Conservation (phyloP, 2,888 invertebrate species). For the Diabrotica balteata region DNA sequence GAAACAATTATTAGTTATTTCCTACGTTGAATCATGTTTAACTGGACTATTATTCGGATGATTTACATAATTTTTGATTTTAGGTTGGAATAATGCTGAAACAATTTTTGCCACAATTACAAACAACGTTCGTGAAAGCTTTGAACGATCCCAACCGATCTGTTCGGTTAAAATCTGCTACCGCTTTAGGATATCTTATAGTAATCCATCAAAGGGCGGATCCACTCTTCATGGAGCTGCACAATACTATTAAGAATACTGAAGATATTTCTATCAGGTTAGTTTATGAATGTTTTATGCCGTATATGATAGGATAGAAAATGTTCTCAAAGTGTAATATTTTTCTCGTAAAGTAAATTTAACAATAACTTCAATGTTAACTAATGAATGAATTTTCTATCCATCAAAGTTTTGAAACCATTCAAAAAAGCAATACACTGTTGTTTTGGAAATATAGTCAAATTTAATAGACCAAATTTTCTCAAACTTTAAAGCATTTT, state of each 20-base stretch:
- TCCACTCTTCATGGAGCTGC: slow-evolving; percentile 92
- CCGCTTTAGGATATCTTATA: slow-evolving; percentile 86
- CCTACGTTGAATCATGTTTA: too few species aligned
- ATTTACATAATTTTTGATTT: slow-evolving; percentile 12
- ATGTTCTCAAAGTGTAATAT: too few species aligned
- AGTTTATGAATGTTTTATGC: slow-evolving; percentile 5
- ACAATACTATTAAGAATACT: slow-evolving; percentile 81
- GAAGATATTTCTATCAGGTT: slow-evolving; percentile 80
- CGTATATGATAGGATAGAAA: background rate
- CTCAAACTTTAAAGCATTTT: too few species aligned
- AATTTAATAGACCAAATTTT: too few species aligned
- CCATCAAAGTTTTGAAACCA: too few species aligned
- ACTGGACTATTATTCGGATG: too few species aligned
- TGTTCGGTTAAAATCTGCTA: slow-evolving; percentile 89
- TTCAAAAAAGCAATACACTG: too few species aligned
- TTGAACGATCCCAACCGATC: slow-evolving; percentile 87
- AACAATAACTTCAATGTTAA: too few species aligned
- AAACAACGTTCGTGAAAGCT: slow-evolving; percentile 97
- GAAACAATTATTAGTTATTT: too few species aligned
- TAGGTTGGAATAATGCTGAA: slow-evolving; percentile 94
- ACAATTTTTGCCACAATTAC: slow-evolving; percentile 97
- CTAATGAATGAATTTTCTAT: too few species aligned
- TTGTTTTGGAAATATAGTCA: too few species aligned
- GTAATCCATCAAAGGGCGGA: slow-evolving; percentile 93
- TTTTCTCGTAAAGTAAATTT: too few species aligned